Percentiles rank a stretch among this genome's conserved stretches.
phyloP scores from a whole-genome alignment of 1,140 invertebrate species.

The Pygmarrhopalites habei region DNA sequence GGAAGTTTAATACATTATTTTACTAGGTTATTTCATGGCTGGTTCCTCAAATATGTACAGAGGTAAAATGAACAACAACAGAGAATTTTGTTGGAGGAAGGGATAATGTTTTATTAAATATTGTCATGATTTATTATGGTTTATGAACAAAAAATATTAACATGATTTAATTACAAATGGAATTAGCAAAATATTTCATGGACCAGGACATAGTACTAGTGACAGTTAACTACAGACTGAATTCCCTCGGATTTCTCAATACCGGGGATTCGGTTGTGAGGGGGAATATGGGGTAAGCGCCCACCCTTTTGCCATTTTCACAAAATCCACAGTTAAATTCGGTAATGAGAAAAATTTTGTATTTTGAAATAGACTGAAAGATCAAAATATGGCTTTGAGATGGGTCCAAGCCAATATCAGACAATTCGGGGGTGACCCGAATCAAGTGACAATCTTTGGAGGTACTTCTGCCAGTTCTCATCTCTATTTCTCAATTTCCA shows the following conservation, averaged over 20 bases:
- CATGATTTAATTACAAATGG: not conserved
- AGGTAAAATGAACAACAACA: no score
- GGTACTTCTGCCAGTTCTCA: not conserved
- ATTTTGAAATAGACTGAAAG: slow-evolving; percentile 5
- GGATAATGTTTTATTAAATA: no score
- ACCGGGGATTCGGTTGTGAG: slow-evolving; percentile 6
- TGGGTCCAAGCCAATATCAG: slow-evolving; percentile 26
- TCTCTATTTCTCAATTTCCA: no score
- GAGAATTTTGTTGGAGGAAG: no score
- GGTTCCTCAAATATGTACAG: no score
- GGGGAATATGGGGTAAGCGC: slow-evolving; percentile 2
- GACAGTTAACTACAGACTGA: not conserved
- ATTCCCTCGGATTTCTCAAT: slow-evolving; percentile 6
- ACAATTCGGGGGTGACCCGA: slow-evolving; percentile 13
- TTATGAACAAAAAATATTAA: not conserved
- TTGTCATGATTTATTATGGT: no score
- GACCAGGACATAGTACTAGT: slow-evolving; percentile 18
- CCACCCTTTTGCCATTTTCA: no score
- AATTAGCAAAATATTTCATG: slow-evolving; percentile 13
- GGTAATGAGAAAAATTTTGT: not conserved
- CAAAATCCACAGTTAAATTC: no score
- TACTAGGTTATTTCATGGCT: no score
- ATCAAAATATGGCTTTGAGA: slow-evolving; percentile 11
- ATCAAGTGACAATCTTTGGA: slow-evolving; percentile 19
- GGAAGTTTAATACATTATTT: no score